A percentile compares a stretch with the other conserved stretches of the same genome.
phyloP scores from a whole-genome alignment of 2,797 vertebrate genomes.

The Florisuga fusca region DNA sequence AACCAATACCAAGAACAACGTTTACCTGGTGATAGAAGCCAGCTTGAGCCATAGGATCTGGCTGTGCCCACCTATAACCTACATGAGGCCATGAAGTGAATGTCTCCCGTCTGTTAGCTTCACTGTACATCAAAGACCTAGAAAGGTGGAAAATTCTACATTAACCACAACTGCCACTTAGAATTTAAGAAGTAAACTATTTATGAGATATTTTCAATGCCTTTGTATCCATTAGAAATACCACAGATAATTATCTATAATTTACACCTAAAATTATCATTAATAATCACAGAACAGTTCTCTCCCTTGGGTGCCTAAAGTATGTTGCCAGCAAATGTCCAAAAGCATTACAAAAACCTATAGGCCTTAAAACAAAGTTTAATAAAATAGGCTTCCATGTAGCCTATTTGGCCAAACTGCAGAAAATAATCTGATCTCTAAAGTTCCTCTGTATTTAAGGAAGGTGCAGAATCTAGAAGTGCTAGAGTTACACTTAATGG shows the following conservation, averaged over 20 bases:
- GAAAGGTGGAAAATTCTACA: not conserved
- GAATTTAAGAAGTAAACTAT: not conserved
- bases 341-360: not conserved
- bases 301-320: not conserved
- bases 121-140: conserved; percentile 98
- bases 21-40: conserved; percentile 99
- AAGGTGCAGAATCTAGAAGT: not conserved
- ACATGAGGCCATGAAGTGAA: conserved; percentile 99
- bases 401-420: not conserved
- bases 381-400: not conserved
- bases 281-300: not conserved
- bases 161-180: not conserved
- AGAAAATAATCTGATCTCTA: not conserved
- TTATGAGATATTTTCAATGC: not conserved
- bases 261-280: not conserved
- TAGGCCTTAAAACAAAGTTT: not conserved
- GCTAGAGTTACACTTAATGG: not conserved
- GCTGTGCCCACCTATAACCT: conserved; percentile 98
- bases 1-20: not conserved
- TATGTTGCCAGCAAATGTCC: not conserved
- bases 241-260: not conserved
- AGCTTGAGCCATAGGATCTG: conserved; percentile 98
- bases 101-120: conserved; percentile 97
- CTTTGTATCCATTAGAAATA: not conserved
- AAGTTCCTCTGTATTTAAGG: not conserved